A percentile compares a stretch with the other conserved stretches of the same genome.
Evolutionary conservation across 2,888 invertebrate species (phyloP).

Genomic region (Andrena chrysosceles): DNA sequence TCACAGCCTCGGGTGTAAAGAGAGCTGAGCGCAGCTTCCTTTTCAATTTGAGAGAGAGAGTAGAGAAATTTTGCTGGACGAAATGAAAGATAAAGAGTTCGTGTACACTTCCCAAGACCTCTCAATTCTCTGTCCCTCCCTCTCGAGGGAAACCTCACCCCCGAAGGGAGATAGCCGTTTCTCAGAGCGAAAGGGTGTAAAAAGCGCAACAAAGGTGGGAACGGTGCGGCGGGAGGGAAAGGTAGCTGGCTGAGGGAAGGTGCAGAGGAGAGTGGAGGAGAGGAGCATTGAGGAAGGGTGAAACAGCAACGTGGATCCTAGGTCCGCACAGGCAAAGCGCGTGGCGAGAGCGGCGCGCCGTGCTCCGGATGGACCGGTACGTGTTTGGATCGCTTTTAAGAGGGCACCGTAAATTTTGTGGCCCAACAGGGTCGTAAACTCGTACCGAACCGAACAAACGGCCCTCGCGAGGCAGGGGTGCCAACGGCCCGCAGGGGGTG

Average conservation of each 20-base stretch:
- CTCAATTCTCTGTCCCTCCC: neutral
- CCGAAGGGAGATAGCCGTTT: neutral
- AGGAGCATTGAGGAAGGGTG: neutral
- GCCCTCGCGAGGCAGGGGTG: conserved; percentile 61
- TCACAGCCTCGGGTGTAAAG: no score
- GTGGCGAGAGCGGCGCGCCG: conserved; percentile 58
- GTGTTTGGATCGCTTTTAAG: conserved; percentile 77
- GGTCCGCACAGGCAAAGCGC: conserved; percentile 55
- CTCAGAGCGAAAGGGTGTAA: conserved; percentile 15
- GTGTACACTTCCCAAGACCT: no score
- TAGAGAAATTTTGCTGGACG: no score
- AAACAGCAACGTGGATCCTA: conserved; percentile 21
- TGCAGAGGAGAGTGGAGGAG: neutral
- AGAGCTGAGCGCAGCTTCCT: no score
- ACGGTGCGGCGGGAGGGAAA: neutral
- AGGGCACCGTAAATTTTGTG: conserved; percentile 77
- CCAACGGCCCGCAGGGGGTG: conserved; percentile 51
- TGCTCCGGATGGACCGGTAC: conserved; percentile 63
- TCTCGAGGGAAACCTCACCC: neutral
- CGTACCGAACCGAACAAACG: conserved; percentile 59
- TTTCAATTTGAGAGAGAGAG: neutral
- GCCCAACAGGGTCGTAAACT: conserved; percentile 77
- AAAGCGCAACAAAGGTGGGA: neutral
- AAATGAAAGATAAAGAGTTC: no score
- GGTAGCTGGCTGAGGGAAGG: neutral